Percentiles rank a stretch among this genome's conserved stretches.
Conservation (phyloP, 2,113 vertebrate species). For the Chroicocephalus ridibundus region DNA sequence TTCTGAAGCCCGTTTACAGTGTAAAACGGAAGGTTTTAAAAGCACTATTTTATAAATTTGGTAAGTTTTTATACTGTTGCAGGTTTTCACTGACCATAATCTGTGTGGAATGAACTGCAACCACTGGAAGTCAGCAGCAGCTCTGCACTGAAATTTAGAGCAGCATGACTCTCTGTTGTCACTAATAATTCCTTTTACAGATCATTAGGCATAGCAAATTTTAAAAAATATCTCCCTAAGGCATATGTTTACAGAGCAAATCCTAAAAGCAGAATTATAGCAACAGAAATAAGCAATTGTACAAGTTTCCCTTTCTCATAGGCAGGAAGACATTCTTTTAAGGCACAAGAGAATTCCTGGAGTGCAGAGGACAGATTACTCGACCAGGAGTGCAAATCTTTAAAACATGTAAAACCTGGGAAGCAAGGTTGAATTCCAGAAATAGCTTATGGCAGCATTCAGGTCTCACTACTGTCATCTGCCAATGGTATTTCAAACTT, state of each 20-base stretch:
- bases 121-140: neutral
- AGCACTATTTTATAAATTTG: neutral
- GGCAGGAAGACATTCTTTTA: neutral
- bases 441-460: neutral
- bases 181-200: neutral
- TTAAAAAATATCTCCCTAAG: neutral
- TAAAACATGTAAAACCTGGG: neutral
- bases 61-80: neutral
- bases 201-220: neutral
- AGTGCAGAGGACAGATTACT: neutral
- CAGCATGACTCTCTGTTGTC: neutral
- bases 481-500: neutral
- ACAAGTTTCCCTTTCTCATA: neutral
- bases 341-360: neutral
- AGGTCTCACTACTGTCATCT: neutral
- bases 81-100: neutral
- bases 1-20: neutral
- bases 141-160: neutral
- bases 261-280: neutral
- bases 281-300: constrained; percentile 22
- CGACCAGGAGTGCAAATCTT: constrained; percentile 13
- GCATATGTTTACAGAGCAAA: neutral
- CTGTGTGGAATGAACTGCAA: neutral
- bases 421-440: neutral
- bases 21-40: neutral